A percentile compares a stretch with the other conserved stretches of the same genome.
Evolutionary conservation across 2,888 invertebrate genomes (phyloP).

Genomic region (Tethea ocularis): DNA sequence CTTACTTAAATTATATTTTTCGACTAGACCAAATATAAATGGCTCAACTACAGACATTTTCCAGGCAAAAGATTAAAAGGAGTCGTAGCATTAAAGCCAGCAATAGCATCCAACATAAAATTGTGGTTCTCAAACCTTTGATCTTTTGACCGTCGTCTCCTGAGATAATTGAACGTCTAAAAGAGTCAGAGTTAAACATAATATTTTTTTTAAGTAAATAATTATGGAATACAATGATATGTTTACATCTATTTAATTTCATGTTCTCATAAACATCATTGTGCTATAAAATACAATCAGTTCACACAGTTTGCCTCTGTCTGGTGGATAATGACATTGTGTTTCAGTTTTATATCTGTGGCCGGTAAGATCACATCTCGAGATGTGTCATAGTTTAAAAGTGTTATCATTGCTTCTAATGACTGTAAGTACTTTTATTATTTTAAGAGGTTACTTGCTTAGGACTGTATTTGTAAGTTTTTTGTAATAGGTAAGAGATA

Average conservation of each 20-base stretch:
- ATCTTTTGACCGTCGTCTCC: neutral
- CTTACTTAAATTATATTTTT: conserved; percentile 16
- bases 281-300: conserved; percentile 36
- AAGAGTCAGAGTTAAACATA: neutral
- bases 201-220: neutral
- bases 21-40: neutral
- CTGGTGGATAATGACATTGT: conserved; percentile 31
- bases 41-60: no score
- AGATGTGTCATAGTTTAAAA: conserved; percentile 39
- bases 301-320: conserved; percentile 29
- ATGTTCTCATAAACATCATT: conserved; percentile 45
- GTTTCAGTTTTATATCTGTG: conserved; percentile 30
- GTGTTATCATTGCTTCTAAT: conserved; percentile 23
- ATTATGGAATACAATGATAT: conserved; percentile 24
- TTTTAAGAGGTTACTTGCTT: neutral
- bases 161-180: neutral
- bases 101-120: neutral
- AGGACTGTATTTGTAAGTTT: neutral
- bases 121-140: neutral
- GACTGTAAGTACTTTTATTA: conserved; percentile 34
- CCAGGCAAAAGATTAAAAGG: no score
- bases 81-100: no score
- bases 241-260: conserved; percentile 25
- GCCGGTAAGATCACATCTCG: conserved; percentile 25
- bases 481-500: no score